Evolutionary conservation across 2,888 invertebrate species (phyloP).

Genomic region (Antitype chi): DNA sequence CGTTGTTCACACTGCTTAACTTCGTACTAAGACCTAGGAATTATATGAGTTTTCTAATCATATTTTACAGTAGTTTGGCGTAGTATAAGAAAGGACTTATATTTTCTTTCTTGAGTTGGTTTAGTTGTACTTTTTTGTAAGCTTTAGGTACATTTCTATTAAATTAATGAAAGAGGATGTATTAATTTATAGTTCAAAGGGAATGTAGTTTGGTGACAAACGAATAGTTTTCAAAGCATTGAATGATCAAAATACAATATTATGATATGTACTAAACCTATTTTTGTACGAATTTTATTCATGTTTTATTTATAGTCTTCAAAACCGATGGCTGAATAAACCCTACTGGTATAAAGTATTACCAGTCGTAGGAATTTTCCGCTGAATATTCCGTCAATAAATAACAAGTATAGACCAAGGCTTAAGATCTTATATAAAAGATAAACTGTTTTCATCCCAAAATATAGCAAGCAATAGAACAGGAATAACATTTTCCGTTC

Average conservation of each 20-base stretch:
- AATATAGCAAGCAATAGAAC: background rate
- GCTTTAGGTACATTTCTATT: background rate
- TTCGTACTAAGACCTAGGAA: slow-evolving; percentile 44
- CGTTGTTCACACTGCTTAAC: slow-evolving; percentile 56
- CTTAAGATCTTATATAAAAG: background rate
- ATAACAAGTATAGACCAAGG: background rate
- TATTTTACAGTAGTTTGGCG: slow-evolving; percentile 37
- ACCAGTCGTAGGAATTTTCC: background rate
- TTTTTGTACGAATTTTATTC: background rate
- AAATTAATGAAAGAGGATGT: background rate
- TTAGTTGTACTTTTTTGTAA: background rate
- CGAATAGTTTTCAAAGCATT: slow-evolving; percentile 18
- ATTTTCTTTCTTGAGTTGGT: background rate
- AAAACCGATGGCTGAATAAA: background rate
- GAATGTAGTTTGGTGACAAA: background rate
- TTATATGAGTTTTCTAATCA: slow-evolving; percentile 55
- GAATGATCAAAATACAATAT: background rate
- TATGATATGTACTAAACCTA: background rate
- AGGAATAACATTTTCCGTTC: background rate
- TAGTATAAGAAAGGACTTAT: slow-evolving; percentile 3
- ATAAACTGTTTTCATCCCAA: background rate
- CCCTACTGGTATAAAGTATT: background rate
- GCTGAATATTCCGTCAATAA: background rate
- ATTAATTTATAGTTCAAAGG: background rate
- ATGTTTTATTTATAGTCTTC: background rate